Conservation (phyloP, 2,113 vertebrate species). For the Pogonocichla stellata region DNA sequence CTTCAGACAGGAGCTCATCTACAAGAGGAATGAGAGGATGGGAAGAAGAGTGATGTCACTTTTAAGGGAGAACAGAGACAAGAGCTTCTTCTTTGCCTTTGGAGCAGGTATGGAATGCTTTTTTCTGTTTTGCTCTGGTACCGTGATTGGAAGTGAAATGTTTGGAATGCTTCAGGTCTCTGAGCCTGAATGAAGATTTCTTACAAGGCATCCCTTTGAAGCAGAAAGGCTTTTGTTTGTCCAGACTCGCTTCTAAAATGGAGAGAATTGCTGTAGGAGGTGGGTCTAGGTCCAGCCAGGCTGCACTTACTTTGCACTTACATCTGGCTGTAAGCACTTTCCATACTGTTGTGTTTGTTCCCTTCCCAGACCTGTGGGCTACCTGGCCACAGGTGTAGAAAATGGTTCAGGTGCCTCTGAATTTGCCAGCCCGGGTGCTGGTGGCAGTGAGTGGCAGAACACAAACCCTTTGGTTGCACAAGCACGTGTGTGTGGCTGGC, state of each 20-base stretch:
- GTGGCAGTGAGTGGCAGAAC: background rate
- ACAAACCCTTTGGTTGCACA: too few relatives aligned
- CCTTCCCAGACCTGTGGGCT: background rate
- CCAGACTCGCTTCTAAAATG: background rate
- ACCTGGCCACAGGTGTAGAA: background rate
- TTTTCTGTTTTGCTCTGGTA: background rate
- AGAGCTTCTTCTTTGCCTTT: conserved; percentile 96
- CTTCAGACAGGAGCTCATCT: conserved; percentile 97
- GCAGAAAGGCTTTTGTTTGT: background rate
- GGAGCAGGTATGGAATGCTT: conserved; percentile 85
- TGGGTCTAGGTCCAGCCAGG: background rate
- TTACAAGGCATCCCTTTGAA: background rate
- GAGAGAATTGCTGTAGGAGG: background rate
- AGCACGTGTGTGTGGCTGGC: fast-evolving
- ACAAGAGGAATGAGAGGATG: conserved; percentile 98
- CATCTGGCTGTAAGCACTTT: fast-evolving
- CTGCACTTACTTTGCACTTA: background rate
- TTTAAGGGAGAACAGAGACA: conserved; percentile 85
- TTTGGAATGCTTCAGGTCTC: background rate
- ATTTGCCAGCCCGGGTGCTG: background rate
- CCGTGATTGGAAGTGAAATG: background rate
- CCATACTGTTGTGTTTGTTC: fast-evolving
- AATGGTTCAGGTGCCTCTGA: background rate
- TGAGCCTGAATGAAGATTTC: background rate
- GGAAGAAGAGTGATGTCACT: conserved; percentile 88